phyloP scores from a whole-genome alignment of 2,888 invertebrate genomes.

The Malachius bipustulatus region DNA sequence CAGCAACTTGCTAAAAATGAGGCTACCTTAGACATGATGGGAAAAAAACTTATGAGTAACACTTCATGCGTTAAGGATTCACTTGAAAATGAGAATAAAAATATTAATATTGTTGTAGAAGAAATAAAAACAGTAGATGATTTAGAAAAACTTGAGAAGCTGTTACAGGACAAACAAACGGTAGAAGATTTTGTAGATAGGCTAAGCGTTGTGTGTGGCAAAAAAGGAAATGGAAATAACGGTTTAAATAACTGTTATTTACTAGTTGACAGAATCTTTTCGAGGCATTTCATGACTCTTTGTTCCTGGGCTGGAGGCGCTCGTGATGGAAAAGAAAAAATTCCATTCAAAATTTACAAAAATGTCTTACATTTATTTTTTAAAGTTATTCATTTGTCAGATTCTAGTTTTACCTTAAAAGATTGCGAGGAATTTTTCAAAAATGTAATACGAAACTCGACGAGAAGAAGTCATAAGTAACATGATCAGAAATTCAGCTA shows the following conservation, averaged over 20 bases:
- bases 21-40: constrained; percentile 4
- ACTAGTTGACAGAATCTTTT: constrained; percentile 16
- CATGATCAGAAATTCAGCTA: background rate
- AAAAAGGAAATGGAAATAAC: constrained; percentile 11
- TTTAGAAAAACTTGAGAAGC: constrained; percentile 11
- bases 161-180: constrained; percentile 10
- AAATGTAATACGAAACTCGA: constrained; percentile 13
- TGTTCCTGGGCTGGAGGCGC: constrained; percentile 19
- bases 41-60: constrained; percentile 4
- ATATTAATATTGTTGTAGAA: no score
- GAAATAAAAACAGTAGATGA: no score
- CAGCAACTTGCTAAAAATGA: constrained; percentile 6
- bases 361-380: constrained; percentile 17
- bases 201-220: constrained; percentile 14
- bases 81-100: no score
- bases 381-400: constrained; percentile 11
- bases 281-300: constrained; percentile 16
- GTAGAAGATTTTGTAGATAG: constrained; percentile 11
- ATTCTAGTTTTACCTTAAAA: constrained; percentile 13
- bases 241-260: constrained; percentile 15
- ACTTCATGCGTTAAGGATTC: no score
- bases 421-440: constrained; percentile 18
- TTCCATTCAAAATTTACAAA: constrained; percentile 16
- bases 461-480: constrained; percentile 5
- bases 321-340: constrained; percentile 15